Evolutionary conservation across 1,140 invertebrate species (phyloP), one percentile per base, ranked within the genome.

Genomic region (Leptopilina boulardi): DNA sequence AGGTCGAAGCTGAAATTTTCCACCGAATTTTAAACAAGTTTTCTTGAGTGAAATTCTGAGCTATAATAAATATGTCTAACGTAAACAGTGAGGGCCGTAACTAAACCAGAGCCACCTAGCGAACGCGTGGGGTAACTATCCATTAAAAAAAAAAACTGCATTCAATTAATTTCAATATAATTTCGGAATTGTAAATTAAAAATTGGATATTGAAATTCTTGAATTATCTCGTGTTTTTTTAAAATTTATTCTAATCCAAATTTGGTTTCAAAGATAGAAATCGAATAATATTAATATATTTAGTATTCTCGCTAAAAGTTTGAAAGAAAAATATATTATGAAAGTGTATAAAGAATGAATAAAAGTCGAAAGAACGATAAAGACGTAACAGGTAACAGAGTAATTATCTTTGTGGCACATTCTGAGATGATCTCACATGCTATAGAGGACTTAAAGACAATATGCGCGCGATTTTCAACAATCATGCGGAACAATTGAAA

Each of bases 401-500:
- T 85, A 87, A 79, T 87, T 73, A 73, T 80, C 85, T 85, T n/a
- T 84, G 83, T 86, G 86, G 86, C 86, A 87, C 85, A 86, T 83
- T 86, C 75, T 84, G 83, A 79, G 83, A 85, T 81, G 81, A 86
- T 86, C 84, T 82, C 77, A 78, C 81, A 82, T 86, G 83, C 84
- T 81, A 38, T 38, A 38, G 34, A 73, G 72, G 73, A 51, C n/a
- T 51, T 72, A 74, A 73, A 75, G 41, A 73, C 75, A 42, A 76
- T 74, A 66, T 66, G 21, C 59, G 21, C 59, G 54, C 54, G 59
- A 34, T 30, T 38, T 38, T 66, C 11, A 66, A 34, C 23, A 66
- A 66, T 66, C 56, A 30, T 66, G 21, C 21, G 19, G 8, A 59
- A 59, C 34, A 38, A 38, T 38, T 38, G 34, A 38, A 38, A 38